Evolutionary conservation across 2,113 vertebrate species (phyloP).

Genomic region (Dicerorhinus sumatrensis): DNA sequence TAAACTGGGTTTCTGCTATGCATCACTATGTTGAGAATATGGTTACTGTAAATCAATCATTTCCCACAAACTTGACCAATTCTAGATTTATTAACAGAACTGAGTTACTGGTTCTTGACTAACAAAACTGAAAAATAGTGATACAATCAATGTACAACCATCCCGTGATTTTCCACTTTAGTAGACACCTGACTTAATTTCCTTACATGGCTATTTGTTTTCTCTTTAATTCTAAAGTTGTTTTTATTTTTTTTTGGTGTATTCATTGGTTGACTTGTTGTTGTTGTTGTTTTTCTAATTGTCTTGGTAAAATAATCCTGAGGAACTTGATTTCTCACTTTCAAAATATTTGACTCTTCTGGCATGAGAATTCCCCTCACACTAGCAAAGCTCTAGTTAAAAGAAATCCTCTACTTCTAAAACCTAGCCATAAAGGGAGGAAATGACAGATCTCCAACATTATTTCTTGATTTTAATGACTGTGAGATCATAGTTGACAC

Average conservation of each 20-base stretch:
- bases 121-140: neutral
- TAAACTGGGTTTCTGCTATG: neutral
- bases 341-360: neutral
- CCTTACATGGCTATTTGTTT: neutral
- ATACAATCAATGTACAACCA: neutral
- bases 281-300: neutral
- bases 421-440: neutral
- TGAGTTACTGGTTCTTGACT: no score
- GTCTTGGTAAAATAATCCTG: neutral
- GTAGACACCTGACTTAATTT: neutral
- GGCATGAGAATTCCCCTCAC: neutral
- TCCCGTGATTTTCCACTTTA: neutral
- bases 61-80: neutral
- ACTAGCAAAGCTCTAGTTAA: neutral
- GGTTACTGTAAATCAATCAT: neutral
- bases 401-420: neutral
- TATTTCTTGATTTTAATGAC: neutral
- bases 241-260: neutral
- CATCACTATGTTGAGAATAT: neutral
- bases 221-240: neutral
- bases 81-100: neutral
- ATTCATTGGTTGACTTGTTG: neutral
- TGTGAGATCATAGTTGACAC: neutral
- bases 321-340: neutral
- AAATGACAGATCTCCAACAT: neutral